A percentile compares a stretch with the other conserved stretches of the same genome.
Conservation (phyloP, 2,888 invertebrate genomes). For the Synergus japonicus region DNA sequence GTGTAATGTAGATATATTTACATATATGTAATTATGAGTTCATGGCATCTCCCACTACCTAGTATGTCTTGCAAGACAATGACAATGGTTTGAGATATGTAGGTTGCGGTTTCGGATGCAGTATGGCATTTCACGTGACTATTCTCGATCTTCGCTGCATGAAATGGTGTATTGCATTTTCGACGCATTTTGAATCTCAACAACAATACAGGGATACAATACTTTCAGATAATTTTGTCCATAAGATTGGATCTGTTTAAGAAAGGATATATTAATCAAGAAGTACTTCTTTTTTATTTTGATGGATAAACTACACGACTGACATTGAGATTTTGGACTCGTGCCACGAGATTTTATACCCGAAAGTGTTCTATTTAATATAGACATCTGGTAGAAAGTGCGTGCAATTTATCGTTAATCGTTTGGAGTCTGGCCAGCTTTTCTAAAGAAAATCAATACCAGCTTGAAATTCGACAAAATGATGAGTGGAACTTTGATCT, state of each 20-base stretch:
- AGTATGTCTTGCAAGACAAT: background rate
- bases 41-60: background rate
- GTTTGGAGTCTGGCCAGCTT: constrained; percentile 24
- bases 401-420: constrained; percentile 18
- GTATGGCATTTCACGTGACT: background rate
- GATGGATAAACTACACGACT: background rate
- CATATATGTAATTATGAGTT: background rate
- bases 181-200: background rate
- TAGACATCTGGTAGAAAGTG: constrained; percentile 18
- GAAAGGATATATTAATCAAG: too few species aligned
- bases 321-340: background rate
- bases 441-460: background rate
- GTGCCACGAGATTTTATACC: background rate
- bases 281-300: too few species aligned
- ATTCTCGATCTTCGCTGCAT: background rate
- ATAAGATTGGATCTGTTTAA: too few species aligned
- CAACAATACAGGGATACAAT: background rate
- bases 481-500: background rate
- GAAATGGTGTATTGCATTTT: background rate
- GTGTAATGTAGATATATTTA: background rate
- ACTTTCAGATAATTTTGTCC: background rate
- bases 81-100: constrained; percentile 33
- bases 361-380: background rate
- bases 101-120: background rate
- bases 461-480: background rate